These are phyloP conservation scores for Tridacna crocea DNA, from an alignment of 2,888 invertebrate species.

Conservation along the genomic window DNA sequence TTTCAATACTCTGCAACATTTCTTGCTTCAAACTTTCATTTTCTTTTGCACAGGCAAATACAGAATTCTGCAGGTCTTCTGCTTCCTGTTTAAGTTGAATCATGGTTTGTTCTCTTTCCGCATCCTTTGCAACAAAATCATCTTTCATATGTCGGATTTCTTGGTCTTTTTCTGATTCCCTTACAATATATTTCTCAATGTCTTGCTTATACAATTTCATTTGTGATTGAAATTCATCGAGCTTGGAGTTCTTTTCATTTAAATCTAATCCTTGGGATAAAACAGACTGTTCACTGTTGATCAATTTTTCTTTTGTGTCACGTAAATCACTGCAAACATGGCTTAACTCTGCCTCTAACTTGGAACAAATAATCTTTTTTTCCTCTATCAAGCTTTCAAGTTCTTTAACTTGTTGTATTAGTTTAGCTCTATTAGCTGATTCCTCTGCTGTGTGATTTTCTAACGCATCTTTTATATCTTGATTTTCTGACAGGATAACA, in stretches of 20 bases:
- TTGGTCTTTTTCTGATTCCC: constrained; percentile 2
- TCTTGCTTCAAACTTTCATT: neutral
- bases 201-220: constrained; percentile 10
- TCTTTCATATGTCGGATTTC: constrained; percentile 48
- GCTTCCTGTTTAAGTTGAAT: constrained; percentile 10
- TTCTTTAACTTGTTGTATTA: constrained; percentile 37
- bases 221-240: constrained; percentile 17
- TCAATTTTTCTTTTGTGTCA: constrained; percentile 8
- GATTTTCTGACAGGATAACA: neutral
- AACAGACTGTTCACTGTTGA: neutral
- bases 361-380: constrained; percentile 12
- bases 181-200: neutral
- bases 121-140: constrained; percentile 21
- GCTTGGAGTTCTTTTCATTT: constrained; percentile 10
- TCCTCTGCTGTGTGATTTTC: constrained; percentile 50
- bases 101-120: neutral
- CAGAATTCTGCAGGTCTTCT: neutral
- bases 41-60: constrained; percentile 1
- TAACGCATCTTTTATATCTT: constrained; percentile 41
- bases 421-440: constrained; percentile 43
- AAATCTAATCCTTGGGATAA: neutral
- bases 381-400: constrained; percentile 35
- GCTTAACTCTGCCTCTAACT: constrained; percentile 18
- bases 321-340: constrained; percentile 22
- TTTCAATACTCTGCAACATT: neutral